Base-by-base conservation (phyloP, 2,888 invertebrate species). In the Ochropleura leucogaster region DNA sequence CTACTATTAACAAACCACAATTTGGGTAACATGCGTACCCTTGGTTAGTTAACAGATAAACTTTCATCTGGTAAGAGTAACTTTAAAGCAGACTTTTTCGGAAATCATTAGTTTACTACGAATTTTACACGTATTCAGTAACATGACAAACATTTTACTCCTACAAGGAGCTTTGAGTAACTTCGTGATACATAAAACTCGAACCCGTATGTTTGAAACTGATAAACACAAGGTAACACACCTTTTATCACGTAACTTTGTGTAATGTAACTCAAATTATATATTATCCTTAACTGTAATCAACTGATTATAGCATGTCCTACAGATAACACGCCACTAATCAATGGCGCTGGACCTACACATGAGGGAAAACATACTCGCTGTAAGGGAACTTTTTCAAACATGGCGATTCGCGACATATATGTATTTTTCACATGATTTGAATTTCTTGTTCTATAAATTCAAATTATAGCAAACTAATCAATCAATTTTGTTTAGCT, bases 171-270 rank as follows among this genome's bases (percentile, higher is more conserved):
- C 14, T 77, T 51, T 47, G 18, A 16, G 16, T 62, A 53, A 40
- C 46, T 57, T 68, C 9, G 10, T 40, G 18, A 64, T 40, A 53
- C 40, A 65, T 64, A 62, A 68, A 73, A 68, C 64, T n/a, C 47
- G 1, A 59, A 72, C 14, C 44, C 20, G 16, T 55, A 62, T 53
- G 55, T 63, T 42, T 49, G 20, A 69, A 74, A 78, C 65, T 42
- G n/a, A 51, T 18, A 53, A 65, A 75, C 66, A 75, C n/a, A 68
- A 46, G 44, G 44, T 42, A 83, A 80, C n/a, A 83, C 65, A 71
- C n/a, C 12, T 73, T 64, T 72, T 68, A 70, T 72, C 5, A 42
- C 57, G 7, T 47, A 71, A 73, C 63, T 80, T 83, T 70, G 68
- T 64, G 74, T 83, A 64, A 73, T n/a, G n/a, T n/a, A n/a, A n/a